Evolutionary conservation across 2,888 invertebrate genomes (phyloP).

Genomic region (Ornithoptera alexandrae): DNA sequence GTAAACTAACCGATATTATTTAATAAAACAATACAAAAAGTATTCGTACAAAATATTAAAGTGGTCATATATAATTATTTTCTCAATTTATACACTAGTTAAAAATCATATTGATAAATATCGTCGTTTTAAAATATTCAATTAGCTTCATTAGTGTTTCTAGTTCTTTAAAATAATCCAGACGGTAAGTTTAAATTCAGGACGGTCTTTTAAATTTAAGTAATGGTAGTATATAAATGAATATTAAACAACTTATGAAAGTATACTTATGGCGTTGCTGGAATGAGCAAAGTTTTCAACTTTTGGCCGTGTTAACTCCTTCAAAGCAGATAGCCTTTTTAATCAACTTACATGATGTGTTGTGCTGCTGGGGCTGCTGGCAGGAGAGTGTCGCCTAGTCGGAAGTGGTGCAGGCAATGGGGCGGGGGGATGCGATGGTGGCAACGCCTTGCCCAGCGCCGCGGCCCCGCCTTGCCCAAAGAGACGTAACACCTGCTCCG

Average conservation of each 20-base stretch:
- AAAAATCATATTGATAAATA: no score
- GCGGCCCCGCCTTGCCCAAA: conserved; percentile 79
- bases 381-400: conserved; percentile 81
- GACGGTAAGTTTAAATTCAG: no score
- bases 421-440: conserved; percentile 70
- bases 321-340: not conserved
- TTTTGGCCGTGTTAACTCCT: not conserved
- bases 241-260: not conserved
- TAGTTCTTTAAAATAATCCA: no score
- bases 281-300: not conserved
- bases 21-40: no score
- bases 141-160: no score
- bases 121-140: no score
- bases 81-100: no score
- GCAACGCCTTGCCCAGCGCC: conserved; percentile 71
- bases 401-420: conserved; percentile 76
- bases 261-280: not conserved
- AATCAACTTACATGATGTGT: conserved; percentile 83
- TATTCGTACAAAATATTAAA: no score
- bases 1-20: no score
- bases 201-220: no score
- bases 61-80: no score
- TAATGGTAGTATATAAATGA: no score
- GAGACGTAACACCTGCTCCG: conserved; percentile 88
- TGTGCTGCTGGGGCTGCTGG: conserved; percentile 89